phyloP scores from a whole-genome alignment of 2,797 vertebrate genomes.

The Sardinella longiceps region DNA sequence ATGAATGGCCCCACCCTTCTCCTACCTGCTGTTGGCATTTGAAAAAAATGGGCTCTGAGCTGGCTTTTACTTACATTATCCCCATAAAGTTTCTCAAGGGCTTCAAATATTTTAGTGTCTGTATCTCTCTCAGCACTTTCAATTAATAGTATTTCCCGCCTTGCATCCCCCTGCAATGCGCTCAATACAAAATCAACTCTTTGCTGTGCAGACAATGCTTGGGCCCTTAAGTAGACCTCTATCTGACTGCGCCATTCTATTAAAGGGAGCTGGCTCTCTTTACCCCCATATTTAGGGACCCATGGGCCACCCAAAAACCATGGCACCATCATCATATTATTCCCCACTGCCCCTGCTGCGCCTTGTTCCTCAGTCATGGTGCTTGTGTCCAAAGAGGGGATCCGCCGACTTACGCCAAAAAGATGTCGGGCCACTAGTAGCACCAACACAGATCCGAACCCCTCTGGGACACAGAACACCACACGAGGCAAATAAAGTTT shows the following conservation, averaged over 20 bases:
- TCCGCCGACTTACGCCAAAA: background rate
- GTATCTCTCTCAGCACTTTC: background rate
- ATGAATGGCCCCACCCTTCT: conserved; percentile 20
- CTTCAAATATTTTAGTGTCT: background rate
- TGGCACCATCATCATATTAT: background rate
- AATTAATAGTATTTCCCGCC: background rate
- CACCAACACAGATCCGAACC: background rate
- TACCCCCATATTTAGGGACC: background rate
- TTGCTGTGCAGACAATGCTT: background rate
- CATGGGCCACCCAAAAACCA: background rate
- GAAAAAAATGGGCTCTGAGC: background rate
- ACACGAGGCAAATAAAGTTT: too few relatives aligned
- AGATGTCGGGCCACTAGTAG: background rate
- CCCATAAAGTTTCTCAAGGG: background rate
- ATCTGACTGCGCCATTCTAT: background rate
- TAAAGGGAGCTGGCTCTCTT: background rate
- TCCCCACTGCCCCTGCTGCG: background rate
- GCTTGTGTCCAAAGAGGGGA: background rate
- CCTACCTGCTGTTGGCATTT: conserved; percentile 23
- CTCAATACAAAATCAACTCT: background rate
- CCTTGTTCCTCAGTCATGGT: background rate
- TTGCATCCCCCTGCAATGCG: background rate
- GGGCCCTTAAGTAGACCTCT: background rate
- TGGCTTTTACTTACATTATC: background rate
- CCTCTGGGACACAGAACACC: too few relatives aligned